These are phyloP conservation scores for Glossophaga mutica DNA, from an alignment of 2,797 vertebrate species.

Conservation along the genomic window DNA sequence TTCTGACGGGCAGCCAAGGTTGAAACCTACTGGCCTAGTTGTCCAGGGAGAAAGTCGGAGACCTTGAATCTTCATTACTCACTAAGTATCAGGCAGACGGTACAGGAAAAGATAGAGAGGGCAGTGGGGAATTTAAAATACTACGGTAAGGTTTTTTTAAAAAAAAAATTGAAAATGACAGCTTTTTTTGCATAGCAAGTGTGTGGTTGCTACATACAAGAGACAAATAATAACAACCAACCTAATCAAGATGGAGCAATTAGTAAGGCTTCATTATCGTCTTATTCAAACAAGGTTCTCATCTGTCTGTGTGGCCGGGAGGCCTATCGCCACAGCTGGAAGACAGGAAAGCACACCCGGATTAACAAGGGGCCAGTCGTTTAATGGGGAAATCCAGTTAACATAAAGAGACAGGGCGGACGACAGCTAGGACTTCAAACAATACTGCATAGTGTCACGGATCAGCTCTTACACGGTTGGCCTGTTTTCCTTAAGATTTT, in stretches of 20 bases:
- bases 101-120: not conserved
- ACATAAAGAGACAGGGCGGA: constrained; percentile 48
- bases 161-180: not conserved
- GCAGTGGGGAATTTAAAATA: not conserved
- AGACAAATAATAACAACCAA: not conserved
- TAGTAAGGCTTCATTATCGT: not conserved
- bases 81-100: not conserved
- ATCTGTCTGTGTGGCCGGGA: not conserved
- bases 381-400: constrained; percentile 70
- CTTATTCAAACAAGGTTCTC: not conserved
- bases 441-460: constrained; percentile 53
- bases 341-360: constrained; percentile 11
- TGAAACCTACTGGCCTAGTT: not conserved
- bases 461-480: constrained; percentile 34
- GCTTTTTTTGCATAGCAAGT: not conserved
- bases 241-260: not conserved
- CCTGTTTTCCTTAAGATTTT: constrained; percentile 21
- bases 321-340: not conserved
- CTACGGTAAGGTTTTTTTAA: not conserved
- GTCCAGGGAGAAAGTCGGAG: not conserved
- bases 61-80: not conserved
- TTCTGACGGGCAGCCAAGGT: not conserved
- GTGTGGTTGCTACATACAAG: not conserved
- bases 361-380: constrained; percentile 60
- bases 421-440: constrained; percentile 40